Evolutionary conservation across 2,888 invertebrate species (phyloP).

Genomic region (Andrena bucephala): DNA sequence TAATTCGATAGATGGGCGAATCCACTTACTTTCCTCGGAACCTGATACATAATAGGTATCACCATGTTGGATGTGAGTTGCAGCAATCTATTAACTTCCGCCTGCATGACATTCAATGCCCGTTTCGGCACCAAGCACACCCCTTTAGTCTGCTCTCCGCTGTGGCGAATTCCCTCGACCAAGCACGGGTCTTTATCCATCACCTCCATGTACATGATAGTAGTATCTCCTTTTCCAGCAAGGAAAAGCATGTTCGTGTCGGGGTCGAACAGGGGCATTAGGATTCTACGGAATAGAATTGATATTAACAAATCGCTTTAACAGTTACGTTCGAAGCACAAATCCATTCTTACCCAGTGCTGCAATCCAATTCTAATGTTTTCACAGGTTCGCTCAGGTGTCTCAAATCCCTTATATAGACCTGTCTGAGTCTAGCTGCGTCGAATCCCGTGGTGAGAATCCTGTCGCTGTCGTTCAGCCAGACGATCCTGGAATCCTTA

Average conservation of each 20-base stretch:
- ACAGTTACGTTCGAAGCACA: not conserved
- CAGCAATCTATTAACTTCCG: slow-evolving; percentile 96
- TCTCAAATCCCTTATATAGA: slow-evolving; percentile 94
- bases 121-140: slow-evolving; percentile 96
- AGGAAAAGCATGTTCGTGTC: slow-evolving; percentile 98
- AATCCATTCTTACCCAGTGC: slow-evolving; percentile 88
- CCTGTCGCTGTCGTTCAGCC: slow-evolving; percentile 94
- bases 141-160: slow-evolving; percentile 97
- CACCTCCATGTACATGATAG: slow-evolving; percentile 95
- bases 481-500: slow-evolving; percentile 96
- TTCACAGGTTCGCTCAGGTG: slow-evolving; percentile 92
- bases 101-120: slow-evolving; percentile 97
- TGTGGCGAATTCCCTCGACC: slow-evolving; percentile 95
- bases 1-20: not conserved
- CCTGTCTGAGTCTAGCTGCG: slow-evolving; percentile 93
- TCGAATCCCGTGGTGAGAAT: slow-evolving; percentile 97
- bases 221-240: slow-evolving; percentile 97
- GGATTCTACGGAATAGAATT: slow-evolving; percentile 86
- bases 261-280: slow-evolving; percentile 96
- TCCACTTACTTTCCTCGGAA: slow-evolving; percentile 92
- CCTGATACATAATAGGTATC: slow-evolving; percentile 97
- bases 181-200: slow-evolving; percentile 95
- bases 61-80: slow-evolving; percentile 95
- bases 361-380: slow-evolving; percentile 93
- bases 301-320: slow-evolving; percentile 3